A percentile compares a stretch with the other conserved stretches of the same genome.
These are phyloP conservation scores for Parnassius glacialis DNA, from an alignment of 2,888 invertebrate genomes.

Conservation along the genomic window DNA sequence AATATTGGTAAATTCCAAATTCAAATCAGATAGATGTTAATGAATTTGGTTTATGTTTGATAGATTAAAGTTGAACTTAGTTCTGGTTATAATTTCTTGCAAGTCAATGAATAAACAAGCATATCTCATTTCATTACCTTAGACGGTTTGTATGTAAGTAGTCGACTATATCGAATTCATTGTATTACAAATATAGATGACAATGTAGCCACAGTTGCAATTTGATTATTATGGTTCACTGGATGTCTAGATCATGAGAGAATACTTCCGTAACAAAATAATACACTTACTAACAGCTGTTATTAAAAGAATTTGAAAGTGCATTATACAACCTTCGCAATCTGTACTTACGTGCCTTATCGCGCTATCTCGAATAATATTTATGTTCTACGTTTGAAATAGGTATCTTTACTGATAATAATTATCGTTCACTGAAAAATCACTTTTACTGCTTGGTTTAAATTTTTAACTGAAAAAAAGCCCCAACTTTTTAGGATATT, in stretches of 20 bases:
- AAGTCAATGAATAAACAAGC: not conserved
- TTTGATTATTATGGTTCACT: slow-evolving; percentile 1
- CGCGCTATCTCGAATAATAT: not conserved
- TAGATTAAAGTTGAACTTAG: too few relatives aligned
- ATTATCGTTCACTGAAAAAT: too few relatives aligned
- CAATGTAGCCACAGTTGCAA: slow-evolving; percentile 11
- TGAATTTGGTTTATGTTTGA: too few relatives aligned
- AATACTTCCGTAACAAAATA: not conserved
- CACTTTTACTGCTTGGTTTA: too few relatives aligned
- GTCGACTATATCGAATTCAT: slow-evolving; percentile 12
- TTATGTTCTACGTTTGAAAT: slow-evolving; percentile 1
- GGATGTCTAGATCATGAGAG: not conserved
- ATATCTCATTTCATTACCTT: slow-evolving; percentile 3
- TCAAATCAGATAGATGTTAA: too few relatives aligned
- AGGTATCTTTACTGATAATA: not conserved
- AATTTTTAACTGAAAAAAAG: too few relatives aligned
- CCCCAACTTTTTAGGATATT: too few relatives aligned
- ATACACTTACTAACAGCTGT: not conserved
- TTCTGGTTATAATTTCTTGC: not conserved
- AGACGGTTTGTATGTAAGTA: slow-evolving; percentile 1
- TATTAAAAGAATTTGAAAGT: slow-evolving; percentile 2
- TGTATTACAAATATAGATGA: slow-evolving; percentile 21
- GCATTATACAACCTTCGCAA: not conserved
- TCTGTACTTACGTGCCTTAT: slow-evolving; percentile 3
- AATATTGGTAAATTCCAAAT: too few relatives aligned